Evolutionary conservation across 1,140 invertebrate genomes (phyloP).

Genomic region (Artemia franciscana): DNA sequence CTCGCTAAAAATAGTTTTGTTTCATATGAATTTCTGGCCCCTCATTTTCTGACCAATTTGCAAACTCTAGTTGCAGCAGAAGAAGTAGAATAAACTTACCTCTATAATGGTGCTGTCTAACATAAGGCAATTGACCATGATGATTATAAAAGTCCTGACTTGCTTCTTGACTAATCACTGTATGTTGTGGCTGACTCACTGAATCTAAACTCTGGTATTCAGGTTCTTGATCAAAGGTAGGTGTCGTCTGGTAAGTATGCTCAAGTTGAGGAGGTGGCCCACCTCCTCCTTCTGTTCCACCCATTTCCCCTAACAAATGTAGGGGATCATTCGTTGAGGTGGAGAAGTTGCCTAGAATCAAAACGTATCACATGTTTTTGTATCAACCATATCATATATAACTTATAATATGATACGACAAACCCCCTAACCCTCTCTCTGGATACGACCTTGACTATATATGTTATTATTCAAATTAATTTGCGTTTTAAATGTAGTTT

Average conservation of each 20-base stretch:
- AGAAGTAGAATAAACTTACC: neutral
- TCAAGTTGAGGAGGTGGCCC: slow-evolving; percentile 13
- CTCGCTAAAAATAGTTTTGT: no score
- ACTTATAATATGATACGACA: no score
- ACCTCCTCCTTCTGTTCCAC: slow-evolving; percentile 17
- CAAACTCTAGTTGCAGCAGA: no score
- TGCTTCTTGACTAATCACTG: slow-evolving; percentile 19
- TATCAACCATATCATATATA: no score
- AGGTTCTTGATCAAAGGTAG: slow-evolving; percentile 30
- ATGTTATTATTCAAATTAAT: no score
- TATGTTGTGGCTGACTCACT: slow-evolving; percentile 28
- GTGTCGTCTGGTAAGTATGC: slow-evolving; percentile 20
- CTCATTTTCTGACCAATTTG: no score
- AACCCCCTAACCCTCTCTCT: no score
- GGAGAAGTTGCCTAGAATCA: neutral
- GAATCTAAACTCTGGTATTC: slow-evolving; percentile 43
- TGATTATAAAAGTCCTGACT: slow-evolving; percentile 24
- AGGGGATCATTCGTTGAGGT: neutral
- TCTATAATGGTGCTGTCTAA: neutral
- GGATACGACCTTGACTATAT: no score
- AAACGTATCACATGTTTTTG: no score
- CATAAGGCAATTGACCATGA: slow-evolving; percentile 18
- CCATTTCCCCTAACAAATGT: slow-evolving; percentile 12
- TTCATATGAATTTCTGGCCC: no score
- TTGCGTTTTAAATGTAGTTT: no score